A percentile compares a stretch with the other conserved stretches of the same genome.
Evolutionary conservation across 2,113 vertebrate genomes (phyloP).

Genomic region (Oxyruncus cristatus): DNA sequence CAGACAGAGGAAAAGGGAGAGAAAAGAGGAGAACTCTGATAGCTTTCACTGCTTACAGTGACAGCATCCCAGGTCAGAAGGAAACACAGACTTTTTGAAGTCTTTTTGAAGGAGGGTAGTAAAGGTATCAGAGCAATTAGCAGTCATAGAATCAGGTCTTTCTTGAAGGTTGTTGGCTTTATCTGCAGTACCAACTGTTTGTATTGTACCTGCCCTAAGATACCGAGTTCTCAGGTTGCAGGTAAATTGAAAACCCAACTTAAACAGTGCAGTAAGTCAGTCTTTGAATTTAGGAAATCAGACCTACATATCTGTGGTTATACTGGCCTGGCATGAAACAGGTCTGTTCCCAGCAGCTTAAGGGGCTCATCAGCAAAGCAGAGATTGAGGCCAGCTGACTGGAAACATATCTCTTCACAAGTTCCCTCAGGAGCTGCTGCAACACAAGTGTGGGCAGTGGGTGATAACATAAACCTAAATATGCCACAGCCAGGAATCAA

Average conservation of each 20-base stretch:
- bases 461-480: constrained; percentile 32
- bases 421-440: neutral
- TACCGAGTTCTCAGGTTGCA: neutral
- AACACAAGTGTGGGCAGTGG: neutral
- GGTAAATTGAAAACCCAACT: neutral
- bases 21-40: neutral
- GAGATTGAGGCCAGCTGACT: neutral
- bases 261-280: neutral
- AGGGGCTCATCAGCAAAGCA: neutral
- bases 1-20: neutral
- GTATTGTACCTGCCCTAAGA: neutral
- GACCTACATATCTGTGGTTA: neutral
- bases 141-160: neutral
- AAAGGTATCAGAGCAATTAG: neutral
- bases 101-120: neutral
- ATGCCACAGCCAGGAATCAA: neutral
- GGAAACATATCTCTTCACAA: neutral
- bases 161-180: neutral
- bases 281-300: neutral
- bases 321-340: neutral
- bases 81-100: neutral
- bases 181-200: neutral
- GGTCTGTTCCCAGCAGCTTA: neutral
- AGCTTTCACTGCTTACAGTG: neutral
- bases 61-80: neutral